Conservation (phyloP, 2,797 vertebrate genomes). For the Poeciliopsis paucimaculata region DNA sequence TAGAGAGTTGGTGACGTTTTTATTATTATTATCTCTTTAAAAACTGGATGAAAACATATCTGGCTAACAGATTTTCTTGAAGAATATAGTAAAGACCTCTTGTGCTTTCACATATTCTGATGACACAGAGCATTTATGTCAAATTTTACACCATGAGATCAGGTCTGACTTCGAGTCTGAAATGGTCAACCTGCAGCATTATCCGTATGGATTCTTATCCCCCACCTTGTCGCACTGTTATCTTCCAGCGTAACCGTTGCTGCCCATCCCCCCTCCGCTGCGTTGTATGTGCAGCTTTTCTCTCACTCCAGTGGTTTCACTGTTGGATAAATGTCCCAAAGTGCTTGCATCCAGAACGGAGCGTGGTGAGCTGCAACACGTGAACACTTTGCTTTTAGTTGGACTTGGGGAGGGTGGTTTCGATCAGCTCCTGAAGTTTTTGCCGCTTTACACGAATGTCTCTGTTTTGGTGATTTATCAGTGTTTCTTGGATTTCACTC, state of each 20-base stretch:
- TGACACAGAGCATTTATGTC: neutral
- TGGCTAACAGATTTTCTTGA: neutral
- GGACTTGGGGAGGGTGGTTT: neutral
- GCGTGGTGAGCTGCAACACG: constrained; percentile 24
- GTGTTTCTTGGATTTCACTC: constrained; percentile 4
- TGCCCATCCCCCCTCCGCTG: constrained; percentile 31
- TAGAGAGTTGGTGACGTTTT: neutral
- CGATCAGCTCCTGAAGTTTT: neutral
- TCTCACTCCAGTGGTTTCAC: constrained; percentile 34
- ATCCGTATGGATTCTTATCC: constrained; percentile 42
- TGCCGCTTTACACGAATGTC: neutral
- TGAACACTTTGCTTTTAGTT: constrained; percentile 12
- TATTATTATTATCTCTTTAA: neutral
- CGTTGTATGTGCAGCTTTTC: constrained; percentile 10
- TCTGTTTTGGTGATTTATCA: neutral
- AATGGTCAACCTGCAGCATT: constrained; percentile 29
- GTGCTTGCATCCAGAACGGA: constrained; percentile 38
- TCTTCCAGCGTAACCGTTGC: constrained; percentile 33
- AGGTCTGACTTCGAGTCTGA: neutral
- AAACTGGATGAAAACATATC: neutral
- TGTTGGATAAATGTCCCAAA: constrained; percentile 21
- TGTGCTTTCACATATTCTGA: neutral
- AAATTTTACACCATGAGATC: neutral
- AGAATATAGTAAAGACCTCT: neutral
- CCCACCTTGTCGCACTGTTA: constrained; percentile 17